phyloP scores from a whole-genome alignment of 2,113 vertebrate genomes.

The Tenrec ecaudatus region DNA sequence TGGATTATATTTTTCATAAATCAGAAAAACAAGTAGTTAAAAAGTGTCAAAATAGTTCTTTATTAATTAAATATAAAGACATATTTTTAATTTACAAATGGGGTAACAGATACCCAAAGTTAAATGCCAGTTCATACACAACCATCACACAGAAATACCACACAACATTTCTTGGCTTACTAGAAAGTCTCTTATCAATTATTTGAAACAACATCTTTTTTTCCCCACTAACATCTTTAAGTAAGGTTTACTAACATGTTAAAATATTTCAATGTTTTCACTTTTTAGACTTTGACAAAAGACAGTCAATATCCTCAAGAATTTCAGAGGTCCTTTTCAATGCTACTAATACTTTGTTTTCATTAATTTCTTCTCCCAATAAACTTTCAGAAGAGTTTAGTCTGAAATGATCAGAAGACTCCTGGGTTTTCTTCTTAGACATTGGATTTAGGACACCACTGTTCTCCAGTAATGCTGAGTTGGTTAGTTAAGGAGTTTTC shows the following conservation, averaged over 20 bases:
- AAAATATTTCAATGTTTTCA: slow-evolving; percentile 44
- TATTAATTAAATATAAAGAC: slow-evolving; percentile 66
- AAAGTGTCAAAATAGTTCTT: slow-evolving; percentile 29
- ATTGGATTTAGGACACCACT: slow-evolving; percentile 75
- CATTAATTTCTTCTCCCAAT: neutral
- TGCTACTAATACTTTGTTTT: slow-evolving; percentile 74
- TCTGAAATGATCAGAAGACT: neutral
- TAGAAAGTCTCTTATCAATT: slow-evolving; percentile 41
- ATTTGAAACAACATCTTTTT: slow-evolving; percentile 31
- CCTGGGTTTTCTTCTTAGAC: slow-evolving; percentile 56
- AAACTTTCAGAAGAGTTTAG: slow-evolving; percentile 28
- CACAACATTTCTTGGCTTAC: slow-evolving; percentile 31
- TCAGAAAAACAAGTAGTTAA: neutral
- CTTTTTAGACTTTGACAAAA: slow-evolving; percentile 81
- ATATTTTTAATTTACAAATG: slow-evolving; percentile 23
- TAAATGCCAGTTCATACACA: slow-evolving; percentile 33
- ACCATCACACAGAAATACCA: slow-evolving; percentile 19
- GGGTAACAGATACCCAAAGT: slow-evolving; percentile 46
- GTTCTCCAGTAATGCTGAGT: slow-evolving; percentile 85
- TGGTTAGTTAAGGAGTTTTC: slow-evolving; percentile 81
- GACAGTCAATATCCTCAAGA: slow-evolving; percentile 87
- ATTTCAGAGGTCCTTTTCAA: slow-evolving; percentile 86
- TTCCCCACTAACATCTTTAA: neutral
- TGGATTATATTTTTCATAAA: slow-evolving; percentile 30
- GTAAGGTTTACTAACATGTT: slow-evolving; percentile 20